Conservation (phyloP, 2,113 vertebrate genomes). For the Brachirus orientalis region DNA sequence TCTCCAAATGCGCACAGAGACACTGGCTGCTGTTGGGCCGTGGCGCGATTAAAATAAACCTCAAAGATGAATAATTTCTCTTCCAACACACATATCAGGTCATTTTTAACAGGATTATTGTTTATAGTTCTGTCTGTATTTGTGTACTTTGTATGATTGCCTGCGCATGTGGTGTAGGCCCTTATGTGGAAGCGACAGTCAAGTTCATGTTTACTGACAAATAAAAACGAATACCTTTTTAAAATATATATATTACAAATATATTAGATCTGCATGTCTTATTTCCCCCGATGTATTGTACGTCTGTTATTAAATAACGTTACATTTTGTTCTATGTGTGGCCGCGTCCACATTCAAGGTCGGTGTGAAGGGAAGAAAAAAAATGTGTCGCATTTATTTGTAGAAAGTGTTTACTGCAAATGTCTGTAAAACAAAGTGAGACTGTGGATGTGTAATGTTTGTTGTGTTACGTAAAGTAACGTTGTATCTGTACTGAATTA, state of each 20-base stretch:
- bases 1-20: conserved; percentile 29
- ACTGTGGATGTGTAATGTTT: conserved; percentile 15
- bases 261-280: conserved; percentile 54
- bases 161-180: conserved; percentile 26
- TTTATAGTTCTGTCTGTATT: background rate
- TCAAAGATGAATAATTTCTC: background rate
- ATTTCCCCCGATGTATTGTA: background rate
- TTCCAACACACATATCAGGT: conserved; percentile 11
- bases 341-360: conserved; percentile 19
- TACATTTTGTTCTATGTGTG: background rate
- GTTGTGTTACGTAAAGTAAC: background rate
- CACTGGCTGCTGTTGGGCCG: conserved; percentile 3
- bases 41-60: background rate
- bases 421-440: conserved; percentile 1
- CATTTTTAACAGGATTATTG: conserved; percentile 2
- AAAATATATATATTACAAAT: conserved; percentile 6
- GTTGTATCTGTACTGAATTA: conserved; percentile 16
- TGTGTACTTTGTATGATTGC: conserved; percentile 21
- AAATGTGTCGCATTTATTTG: background rate
- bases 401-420: background rate
- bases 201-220: conserved; percentile 69
- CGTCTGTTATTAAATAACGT: conserved; percentile 11
- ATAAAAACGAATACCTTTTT: conserved; percentile 3
- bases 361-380: background rate
- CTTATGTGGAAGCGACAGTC: conserved; percentile 46